A percentile compares a stretch with the other conserved stretches of the same genome.
phyloP scores from a whole-genome alignment of 2,797 vertebrate species.

The Alcedo quadribrachys region DNA sequence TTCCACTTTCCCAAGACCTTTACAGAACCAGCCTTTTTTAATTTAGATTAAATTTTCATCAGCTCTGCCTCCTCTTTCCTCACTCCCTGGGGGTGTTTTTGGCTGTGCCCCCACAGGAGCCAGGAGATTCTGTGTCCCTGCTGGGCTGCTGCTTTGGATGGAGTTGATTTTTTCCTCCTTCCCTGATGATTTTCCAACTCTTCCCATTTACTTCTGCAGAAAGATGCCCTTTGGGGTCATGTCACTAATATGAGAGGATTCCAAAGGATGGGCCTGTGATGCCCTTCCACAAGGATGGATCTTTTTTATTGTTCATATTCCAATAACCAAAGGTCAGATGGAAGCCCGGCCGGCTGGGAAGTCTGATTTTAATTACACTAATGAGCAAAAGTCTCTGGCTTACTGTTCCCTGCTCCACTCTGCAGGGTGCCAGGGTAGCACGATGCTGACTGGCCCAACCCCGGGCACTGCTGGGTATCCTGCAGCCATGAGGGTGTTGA shows the following conservation, averaged over 20 bases:
- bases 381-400: not conserved
- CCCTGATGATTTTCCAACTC: not conserved
- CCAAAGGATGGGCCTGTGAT: not conserved
- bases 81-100: not conserved
- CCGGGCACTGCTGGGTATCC: not conserved
- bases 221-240: not conserved
- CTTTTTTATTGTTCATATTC: not conserved
- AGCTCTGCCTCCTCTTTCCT: not conserved
- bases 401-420: not conserved
- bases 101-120: not conserved
- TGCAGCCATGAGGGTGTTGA: not conserved
- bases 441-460: not conserved
- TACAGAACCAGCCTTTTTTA: not conserved
- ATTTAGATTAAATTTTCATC: not conserved
- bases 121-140: rapidly evolving
- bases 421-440: not conserved
- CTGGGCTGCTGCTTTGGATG: not conserved
- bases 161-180: not conserved
- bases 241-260: not conserved
- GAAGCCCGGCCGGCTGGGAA: not conserved
- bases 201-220: not conserved
- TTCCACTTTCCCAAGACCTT: not conserved
- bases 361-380: constrained; percentile 37
- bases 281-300: not conserved
- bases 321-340: constrained; percentile 23